A percentile compares a stretch with the other conserved stretches of the same genome.
Evolutionary conservation across 2,888 invertebrate genomes (phyloP).

Genomic region (Diadegma fenestrale): DNA sequence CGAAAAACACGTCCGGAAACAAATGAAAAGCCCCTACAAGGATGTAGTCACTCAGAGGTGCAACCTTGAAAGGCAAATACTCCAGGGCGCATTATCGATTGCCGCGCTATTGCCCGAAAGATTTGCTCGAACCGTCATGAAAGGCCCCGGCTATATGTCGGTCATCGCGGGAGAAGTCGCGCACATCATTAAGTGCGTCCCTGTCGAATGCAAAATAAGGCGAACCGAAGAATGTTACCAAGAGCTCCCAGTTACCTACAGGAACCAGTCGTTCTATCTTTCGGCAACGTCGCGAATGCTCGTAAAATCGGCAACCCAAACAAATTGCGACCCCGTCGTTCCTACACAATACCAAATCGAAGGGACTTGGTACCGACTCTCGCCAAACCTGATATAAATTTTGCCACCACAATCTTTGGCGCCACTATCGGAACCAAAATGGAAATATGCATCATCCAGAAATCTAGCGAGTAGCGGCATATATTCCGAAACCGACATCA

Average conservation of each 20-base stretch:
- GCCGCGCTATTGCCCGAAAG: conserved; percentile 70
- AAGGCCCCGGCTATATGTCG: conserved; percentile 72
- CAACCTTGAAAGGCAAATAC: conserved; percentile 17
- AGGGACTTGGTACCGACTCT: conserved; percentile 21
- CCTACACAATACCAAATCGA: conserved; percentile 33
- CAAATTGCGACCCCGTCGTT: conserved; percentile 34
- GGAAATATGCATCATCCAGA: neutral
- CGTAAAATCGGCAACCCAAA: conserved; percentile 26
- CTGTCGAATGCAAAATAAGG: conserved; percentile 66
- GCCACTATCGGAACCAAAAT: neutral
- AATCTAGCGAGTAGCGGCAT: conserved; percentile 25
- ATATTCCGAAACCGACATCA: conserved; percentile 28
- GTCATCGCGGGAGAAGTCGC: conserved; percentile 74
- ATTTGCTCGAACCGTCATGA: conserved; percentile 72
- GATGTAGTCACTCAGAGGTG: conserved; percentile 21
- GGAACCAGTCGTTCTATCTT: conserved; percentile 36
- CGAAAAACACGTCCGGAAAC: conserved; percentile 32
- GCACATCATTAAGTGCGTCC: conserved; percentile 46
- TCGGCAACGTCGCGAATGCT: conserved; percentile 35
- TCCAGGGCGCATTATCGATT: neutral
- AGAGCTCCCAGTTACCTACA: conserved; percentile 69
- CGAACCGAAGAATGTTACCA: conserved; percentile 67
- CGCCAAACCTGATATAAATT: neutral
- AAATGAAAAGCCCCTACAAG: conserved; percentile 17
- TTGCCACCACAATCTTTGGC: neutral